Base-by-base conservation (phyloP, 92 coral and sea anemone genomes). In the Plumapathes pennacea region DNA sequence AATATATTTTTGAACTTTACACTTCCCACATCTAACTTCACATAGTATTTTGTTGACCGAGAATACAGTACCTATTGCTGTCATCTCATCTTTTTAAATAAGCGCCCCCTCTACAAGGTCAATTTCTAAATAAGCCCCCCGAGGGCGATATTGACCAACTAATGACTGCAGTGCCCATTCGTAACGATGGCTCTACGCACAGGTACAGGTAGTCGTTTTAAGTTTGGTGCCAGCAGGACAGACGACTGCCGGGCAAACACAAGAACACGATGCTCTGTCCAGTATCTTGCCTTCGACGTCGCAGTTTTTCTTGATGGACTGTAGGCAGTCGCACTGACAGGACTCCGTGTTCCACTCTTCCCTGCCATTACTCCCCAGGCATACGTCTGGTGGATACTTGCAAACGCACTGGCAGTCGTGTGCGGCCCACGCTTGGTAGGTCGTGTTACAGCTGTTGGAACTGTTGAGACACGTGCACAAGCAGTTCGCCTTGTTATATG, bases 181-280 rank as follows among this genome's bases (percentile, higher is more conserved):
- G n/a, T n/a, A n/a, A n/a, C n/a, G n/a, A n/a, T n/a, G n/a, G 66
- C 43, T 45, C 23, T 32, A 25, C 39, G 25, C 44, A 15, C 73
- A 66, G 17, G 63, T 66, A 53, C 73, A 66, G 73, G 40, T 66
- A 14, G 21, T 25, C 52, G 39, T 53, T 26, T 20, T 41, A 15
- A 66, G 54, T 10, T 23, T 17, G 3, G 10, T 15, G 25, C 61
- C 61, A 1, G 11, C 0, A 14, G 14, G 2, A 31, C 73, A 66
- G 4, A 4, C 0, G 24, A 53, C 44, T 0, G 2, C 22, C 25
- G 45, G 45, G 31, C 73, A 66, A 0, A 52, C 73, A 13, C 73
- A 66, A 4, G n/a, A 25, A 32, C 73, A 66, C 12, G n/a, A 20
- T 0, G 7, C 2, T 8, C n/a, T 31, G 45, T 66, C 54, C 12